Conservation (phyloP, 2,113 vertebrate genomes). For the Madoqua kirkii region DNA sequence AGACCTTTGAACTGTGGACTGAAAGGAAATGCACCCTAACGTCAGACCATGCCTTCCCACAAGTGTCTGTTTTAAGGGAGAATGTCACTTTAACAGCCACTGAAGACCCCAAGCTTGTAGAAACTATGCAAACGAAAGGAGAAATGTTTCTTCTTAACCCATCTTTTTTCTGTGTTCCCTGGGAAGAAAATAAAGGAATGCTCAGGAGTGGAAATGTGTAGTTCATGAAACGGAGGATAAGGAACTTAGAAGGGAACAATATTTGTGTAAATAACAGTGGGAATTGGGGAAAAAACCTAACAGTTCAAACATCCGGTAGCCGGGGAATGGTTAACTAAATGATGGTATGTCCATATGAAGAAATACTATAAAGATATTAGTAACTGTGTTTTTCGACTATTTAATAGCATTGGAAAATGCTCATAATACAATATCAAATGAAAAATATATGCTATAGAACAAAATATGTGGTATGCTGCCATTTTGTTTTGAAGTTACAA, state of each 20-base stretch:
- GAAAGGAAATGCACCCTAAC: not conserved
- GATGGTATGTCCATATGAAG: not conserved
- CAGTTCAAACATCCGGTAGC: not conserved
- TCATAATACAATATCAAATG: not conserved
- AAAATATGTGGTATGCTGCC: not conserved
- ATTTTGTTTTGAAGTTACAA: not conserved
- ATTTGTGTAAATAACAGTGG: not conserved
- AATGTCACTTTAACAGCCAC: not conserved
- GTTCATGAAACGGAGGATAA: not conserved
- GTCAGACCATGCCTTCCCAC: not conserved
- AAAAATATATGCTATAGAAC: not conserved
- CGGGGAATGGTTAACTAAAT: not conserved
- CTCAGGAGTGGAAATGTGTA: not conserved
- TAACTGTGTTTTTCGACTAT: not conserved
- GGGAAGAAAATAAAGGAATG: not conserved
- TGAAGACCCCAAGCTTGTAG: not conserved
- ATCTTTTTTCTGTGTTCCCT: not conserved
- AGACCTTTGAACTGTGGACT: not conserved
- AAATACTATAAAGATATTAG: not conserved
- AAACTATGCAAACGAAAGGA: not conserved
- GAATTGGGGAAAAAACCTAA: not conserved
- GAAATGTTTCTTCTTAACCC: not conserved
- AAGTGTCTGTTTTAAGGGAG: not conserved
- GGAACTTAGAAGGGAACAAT: not conserved
- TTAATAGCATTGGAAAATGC: not conserved